phyloP scores from a whole-genome alignment of 2,797 vertebrate species.

The Macropus fuliginosus region DNA sequence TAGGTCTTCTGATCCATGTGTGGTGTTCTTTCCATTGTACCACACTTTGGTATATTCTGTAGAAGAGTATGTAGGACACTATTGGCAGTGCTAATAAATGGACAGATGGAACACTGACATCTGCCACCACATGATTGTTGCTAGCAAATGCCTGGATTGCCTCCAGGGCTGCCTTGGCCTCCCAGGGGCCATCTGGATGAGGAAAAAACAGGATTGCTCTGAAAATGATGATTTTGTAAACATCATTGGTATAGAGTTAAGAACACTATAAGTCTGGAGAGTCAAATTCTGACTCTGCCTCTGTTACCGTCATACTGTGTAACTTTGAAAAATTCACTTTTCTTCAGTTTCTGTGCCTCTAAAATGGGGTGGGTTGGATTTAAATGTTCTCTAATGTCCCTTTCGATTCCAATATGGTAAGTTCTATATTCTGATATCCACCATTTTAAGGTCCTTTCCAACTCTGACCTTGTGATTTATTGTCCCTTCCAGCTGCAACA shows the following conservation, averaged over 20 bases:
- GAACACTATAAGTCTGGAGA: neutral
- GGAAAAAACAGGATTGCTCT: slow-evolving; percentile 48
- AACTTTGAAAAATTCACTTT: neutral
- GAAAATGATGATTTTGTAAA: neutral
- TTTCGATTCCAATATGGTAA: neutral
- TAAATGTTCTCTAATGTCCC: neutral
- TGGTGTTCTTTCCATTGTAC: neutral
- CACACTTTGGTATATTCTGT: slow-evolving; percentile 14
- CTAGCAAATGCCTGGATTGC: slow-evolving; percentile 52
- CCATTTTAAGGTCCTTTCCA: neutral
- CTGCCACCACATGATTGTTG: slow-evolving; percentile 50
- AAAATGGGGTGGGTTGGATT: neutral
- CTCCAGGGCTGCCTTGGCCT: slow-evolving; percentile 52
- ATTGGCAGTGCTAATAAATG: slow-evolving; percentile 29
- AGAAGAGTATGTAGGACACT: slow-evolving; percentile 29
- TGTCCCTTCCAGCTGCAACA: neutral
- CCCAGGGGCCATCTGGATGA: slow-evolving; percentile 40
- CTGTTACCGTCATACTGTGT: neutral
- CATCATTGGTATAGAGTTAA: neutral
- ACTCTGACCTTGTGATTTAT: neutral
- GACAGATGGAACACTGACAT: slow-evolving; percentile 54
- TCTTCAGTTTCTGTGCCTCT: neutral
- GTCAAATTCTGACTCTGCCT: neutral
- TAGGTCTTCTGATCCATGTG: neutral
- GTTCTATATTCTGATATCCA: neutral